Percentiles rank a stretch among this genome's conserved stretches.
Conservation (phyloP, 2,797 vertebrate species). For the Capromys pilorides region DNA sequence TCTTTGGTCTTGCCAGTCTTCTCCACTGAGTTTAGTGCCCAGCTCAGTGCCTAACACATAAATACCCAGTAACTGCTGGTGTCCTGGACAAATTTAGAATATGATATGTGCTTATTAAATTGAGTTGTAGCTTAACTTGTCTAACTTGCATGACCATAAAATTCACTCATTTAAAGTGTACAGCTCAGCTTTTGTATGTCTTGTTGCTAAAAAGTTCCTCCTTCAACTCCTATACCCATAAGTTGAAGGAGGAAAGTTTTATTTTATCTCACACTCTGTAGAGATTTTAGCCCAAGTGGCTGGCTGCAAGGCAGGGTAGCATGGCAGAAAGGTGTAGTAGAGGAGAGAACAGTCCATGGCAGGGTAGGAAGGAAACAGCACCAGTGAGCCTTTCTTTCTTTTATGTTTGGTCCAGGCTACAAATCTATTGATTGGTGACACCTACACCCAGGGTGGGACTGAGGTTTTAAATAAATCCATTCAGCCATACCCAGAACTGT, state of each 20-base stretch:
- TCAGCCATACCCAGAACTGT: background rate
- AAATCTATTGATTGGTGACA: background rate
- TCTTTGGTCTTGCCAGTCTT: background rate
- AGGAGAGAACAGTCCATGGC: background rate
- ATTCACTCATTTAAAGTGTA: background rate
- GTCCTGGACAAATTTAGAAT: background rate
- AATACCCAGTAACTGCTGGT: background rate
- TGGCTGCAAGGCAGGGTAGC: background rate
- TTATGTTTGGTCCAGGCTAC: background rate
- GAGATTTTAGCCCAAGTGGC: background rate
- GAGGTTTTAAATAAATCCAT: background rate
- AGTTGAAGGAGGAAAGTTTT: background rate
- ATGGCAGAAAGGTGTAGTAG: background rate
- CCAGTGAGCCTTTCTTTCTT: background rate
- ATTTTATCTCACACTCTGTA: background rate
- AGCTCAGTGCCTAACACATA: background rate
- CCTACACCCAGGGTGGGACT: background rate
- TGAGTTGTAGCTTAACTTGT: background rate
- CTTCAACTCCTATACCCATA: background rate
- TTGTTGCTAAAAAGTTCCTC: background rate
- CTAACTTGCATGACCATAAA: background rate
- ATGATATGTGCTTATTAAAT: conserved; percentile 24
- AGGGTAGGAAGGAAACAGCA: background rate
- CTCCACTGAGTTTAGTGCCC: background rate
- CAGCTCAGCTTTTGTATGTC: background rate